phyloP scores from a whole-genome alignment of 2,888 invertebrate species.

The Pardosa pseudoannulata region DNA sequence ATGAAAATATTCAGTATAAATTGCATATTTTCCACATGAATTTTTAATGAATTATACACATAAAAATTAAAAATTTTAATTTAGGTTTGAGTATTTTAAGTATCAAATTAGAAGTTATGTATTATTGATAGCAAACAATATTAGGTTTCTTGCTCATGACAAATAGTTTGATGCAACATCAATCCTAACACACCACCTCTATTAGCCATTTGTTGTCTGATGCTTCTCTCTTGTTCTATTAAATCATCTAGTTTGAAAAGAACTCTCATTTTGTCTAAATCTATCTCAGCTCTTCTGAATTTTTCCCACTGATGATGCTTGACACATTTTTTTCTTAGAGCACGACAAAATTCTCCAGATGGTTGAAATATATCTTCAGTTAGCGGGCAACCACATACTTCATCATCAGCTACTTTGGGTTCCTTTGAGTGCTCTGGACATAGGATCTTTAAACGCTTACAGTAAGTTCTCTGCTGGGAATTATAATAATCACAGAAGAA shows the following conservation, averaged over 20 bases:
- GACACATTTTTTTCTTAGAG: conserved; percentile 92
- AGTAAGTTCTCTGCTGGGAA: conserved; percentile 91
- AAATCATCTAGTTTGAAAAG: conserved; percentile 92
- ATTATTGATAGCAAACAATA: no score
- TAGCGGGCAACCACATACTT: conserved; percentile 95
- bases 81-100: no score
- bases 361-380: conserved; percentile 89
- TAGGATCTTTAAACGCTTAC: conserved; percentile 91
- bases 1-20: no score
- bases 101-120: no score
- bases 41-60: no score
- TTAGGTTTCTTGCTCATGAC: conserved; percentile 28
- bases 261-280: conserved; percentile 86
- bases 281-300: conserved; percentile 93
- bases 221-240: conserved; percentile 93
- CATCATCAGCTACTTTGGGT: conserved; percentile 75
- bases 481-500: conserved; percentile 99
- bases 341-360: conserved; percentile 90
- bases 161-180: conserved; percentile 96
- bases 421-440: conserved; percentile 97
- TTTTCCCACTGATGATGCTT: conserved; percentile 98
- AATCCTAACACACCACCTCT: conserved; percentile 94
- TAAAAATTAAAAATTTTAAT: no score
- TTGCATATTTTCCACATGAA: no score
- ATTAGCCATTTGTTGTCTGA: conserved; percentile 84